Evolutionary conservation across 2,797 vertebrate species (phyloP), one percentile per base, ranked within the genome.

Genomic region (Eospalax fontanierii): DNA sequence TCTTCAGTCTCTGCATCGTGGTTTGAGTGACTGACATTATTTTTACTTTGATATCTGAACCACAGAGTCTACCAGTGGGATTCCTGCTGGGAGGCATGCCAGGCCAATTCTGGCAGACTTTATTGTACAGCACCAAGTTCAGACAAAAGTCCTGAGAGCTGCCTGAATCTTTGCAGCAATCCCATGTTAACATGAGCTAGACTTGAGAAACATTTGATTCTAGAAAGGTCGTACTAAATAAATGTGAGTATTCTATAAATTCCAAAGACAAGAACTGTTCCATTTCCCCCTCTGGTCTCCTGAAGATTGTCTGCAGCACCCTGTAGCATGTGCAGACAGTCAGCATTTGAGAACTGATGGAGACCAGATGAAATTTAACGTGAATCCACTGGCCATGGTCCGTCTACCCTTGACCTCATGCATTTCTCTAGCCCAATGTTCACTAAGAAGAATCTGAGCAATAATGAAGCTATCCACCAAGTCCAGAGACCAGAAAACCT

Each of bases 21-120:
- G 43, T 95, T 78, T 97, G 83, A 83, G 92, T 89, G 95, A 93
- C 93, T 94, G 88, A 94, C 88, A 65, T 95, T 94, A 94, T 95
- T 97, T 97, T 97, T 66, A 87, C 96, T 96, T 97, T 97, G 95
- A 97, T 97, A 94, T 93, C 70, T 89, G 83, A 95, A 95, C 90
- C 95, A 26, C n/a, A 73, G 89, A 94, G 81, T 6, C 81, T 94
- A 75, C 89, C 91, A 46, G 35, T 96, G 90, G 90, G 92, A 96
- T 92, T 95, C 85, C 89, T 61, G 68, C 93, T 96, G 93, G 94
- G 96, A 94, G 11, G 24, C 14, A 71, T 7, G 93, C 95, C 96
- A 96, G 74, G 73, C 43, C 80, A 35, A 0, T 92, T 96, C 79
- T 96, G 96, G 95, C 94, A 95, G 88, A 73, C 61, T 46, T 22